phyloP scores from a whole-genome alignment of 2,888 invertebrate genomes.

The Microdon myrmicae region DNA sequence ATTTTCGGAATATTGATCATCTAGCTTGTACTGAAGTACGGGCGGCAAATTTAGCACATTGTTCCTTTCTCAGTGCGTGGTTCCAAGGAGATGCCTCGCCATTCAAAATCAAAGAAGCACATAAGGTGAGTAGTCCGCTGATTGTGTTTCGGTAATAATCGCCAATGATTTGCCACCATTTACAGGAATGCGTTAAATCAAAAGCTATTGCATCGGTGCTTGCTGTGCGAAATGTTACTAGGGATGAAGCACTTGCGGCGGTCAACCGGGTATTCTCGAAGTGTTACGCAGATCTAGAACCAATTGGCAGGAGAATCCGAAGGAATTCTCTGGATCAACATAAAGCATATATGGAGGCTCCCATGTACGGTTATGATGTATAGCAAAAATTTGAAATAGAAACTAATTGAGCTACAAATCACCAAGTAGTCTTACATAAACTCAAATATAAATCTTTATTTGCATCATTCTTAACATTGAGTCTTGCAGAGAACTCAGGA shows the following conservation, averaged over 20 bases:
- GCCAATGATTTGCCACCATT: constrained; percentile 36
- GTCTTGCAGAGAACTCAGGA: too few relatives aligned
- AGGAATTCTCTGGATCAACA: constrained; percentile 81
- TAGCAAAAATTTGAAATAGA: constrained; percentile 38
- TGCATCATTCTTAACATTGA: too few relatives aligned
- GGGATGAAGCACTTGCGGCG: constrained; percentile 77
- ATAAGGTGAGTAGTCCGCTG: constrained; percentile 72
- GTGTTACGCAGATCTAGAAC: constrained; percentile 93
- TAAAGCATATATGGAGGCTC: constrained; percentile 80
- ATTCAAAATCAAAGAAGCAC: constrained; percentile 77
- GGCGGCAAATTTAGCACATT: constrained; percentile 93
- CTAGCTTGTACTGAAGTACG: constrained; percentile 95
- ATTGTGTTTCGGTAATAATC: not conserved
- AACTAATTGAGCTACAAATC: too few relatives aligned
- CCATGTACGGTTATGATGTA: constrained; percentile 80
- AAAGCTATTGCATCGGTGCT: constrained; percentile 87
- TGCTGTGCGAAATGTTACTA: constrained; percentile 80
- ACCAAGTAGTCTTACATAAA: too few relatives aligned
- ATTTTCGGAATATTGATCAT: constrained; percentile 90
- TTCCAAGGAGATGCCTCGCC: constrained; percentile 76
- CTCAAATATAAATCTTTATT: too few relatives aligned
- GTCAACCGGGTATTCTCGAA: constrained; percentile 89
- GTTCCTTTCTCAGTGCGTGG: constrained; percentile 85
- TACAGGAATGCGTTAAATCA: constrained; percentile 86
- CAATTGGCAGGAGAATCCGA: constrained; percentile 82